Conservation (phyloP, 1,140 invertebrate species). For the Anastrepha obliqua region DNA sequence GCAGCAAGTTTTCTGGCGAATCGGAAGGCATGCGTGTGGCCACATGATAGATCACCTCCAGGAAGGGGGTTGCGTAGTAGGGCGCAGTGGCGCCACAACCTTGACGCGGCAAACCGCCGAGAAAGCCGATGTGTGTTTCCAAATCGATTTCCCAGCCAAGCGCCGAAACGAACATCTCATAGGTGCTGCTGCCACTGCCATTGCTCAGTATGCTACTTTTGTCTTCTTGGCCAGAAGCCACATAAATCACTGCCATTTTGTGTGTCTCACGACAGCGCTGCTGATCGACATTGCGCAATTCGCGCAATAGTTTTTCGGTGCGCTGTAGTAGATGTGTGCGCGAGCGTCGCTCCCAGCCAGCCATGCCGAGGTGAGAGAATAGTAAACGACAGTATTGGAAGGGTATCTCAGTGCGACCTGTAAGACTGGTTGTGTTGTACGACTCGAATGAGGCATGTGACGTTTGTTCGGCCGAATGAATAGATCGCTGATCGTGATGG, state of each 20-base stretch:
- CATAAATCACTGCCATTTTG: constrained; percentile 99
- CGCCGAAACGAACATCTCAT: constrained; percentile 95
- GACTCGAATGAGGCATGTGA: constrained; percentile 68
- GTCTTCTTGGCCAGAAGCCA: constrained; percentile 96
- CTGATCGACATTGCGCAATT: constrained; percentile 93
- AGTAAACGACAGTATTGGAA: constrained; percentile 92
- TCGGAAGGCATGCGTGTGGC: constrained; percentile 97
- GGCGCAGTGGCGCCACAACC: constrained; percentile 95
- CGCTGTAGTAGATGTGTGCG: constrained; percentile 91
- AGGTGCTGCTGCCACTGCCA: constrained; percentile 89
- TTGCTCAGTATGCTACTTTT: constrained; percentile 93
- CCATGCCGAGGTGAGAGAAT: constrained; percentile 91
- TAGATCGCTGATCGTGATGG: constrained; percentile 63
- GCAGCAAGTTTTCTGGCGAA: constrained; percentile 88
- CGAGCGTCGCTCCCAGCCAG: constrained; percentile 90
- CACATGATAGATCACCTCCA: constrained; percentile 95
- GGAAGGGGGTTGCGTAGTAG: constrained; percentile 95
- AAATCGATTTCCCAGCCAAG: constrained; percentile 97
- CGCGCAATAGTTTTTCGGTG: constrained; percentile 91
- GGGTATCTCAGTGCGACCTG: constrained; percentile 67
- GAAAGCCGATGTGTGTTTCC: constrained; percentile 95
- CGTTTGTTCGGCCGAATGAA: constrained; percentile 61
- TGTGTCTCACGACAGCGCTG: constrained; percentile 97
- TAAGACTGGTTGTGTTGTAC: constrained; percentile 60
- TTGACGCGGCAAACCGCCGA: constrained; percentile 94